Evolutionary conservation across 2,797 vertebrate genomes (phyloP).

Genomic region (Gephyroberyx darwinii): DNA sequence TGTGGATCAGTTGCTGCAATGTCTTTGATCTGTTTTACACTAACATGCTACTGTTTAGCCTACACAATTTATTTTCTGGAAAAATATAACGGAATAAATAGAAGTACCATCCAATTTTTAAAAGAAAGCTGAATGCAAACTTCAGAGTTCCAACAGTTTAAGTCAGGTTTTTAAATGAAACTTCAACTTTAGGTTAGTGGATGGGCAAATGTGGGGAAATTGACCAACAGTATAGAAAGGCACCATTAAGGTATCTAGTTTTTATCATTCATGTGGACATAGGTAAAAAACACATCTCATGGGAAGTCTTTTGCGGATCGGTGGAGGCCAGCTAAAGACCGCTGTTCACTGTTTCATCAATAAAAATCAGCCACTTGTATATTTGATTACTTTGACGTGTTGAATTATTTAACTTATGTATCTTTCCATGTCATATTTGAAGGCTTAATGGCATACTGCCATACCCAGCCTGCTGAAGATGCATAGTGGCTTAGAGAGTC

Average conservation of each 20-base stretch:
- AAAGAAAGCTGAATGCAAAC: background rate
- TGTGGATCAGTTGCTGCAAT: conserved; percentile 46
- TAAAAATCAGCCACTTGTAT: conserved; percentile 34
- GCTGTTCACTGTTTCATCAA: conserved; percentile 22
- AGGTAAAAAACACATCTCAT: conserved; percentile 20
- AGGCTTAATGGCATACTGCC: conserved; percentile 27
- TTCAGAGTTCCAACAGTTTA: too few relatives aligned
- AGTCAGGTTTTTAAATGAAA: background rate
- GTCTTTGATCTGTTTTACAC: conserved; percentile 51
- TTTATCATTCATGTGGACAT: conserved; percentile 64
- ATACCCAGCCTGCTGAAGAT: conserved; percentile 51
- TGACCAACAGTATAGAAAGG: conserved; percentile 70
- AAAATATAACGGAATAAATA: background rate
- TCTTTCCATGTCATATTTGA: conserved; percentile 38
- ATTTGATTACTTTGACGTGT: conserved; percentile 19
- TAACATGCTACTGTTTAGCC: conserved; percentile 68
- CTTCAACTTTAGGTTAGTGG: background rate
- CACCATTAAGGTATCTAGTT: conserved; percentile 62
- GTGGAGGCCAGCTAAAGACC: conserved; percentile 9
- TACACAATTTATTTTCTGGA: conserved; percentile 35
- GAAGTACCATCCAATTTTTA: background rate
- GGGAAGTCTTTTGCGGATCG: conserved; percentile 13
- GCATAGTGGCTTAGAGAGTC: conserved; percentile 61
- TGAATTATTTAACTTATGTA: background rate
- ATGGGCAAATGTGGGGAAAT: conserved; percentile 33